Conservation (phyloP, 2,797 vertebrate species). For the Florisuga fusca region DNA sequence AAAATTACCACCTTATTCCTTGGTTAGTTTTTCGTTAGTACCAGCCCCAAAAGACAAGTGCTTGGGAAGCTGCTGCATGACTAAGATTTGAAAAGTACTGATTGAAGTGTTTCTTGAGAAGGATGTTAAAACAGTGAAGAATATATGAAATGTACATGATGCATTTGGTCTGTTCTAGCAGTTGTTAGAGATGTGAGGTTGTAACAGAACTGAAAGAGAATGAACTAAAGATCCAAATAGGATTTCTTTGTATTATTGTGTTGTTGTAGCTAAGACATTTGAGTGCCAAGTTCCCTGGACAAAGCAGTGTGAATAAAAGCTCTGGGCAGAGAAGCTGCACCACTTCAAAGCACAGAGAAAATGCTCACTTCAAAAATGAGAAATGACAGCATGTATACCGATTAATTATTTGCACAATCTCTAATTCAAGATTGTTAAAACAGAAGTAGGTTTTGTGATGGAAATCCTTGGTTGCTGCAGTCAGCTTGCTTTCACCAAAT, state of each 20-base stretch:
- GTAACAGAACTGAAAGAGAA: background rate
- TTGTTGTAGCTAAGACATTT: background rate
- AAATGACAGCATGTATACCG: background rate
- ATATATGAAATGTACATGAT: background rate
- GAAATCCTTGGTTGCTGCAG: background rate
- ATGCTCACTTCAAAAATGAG: background rate
- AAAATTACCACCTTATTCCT: background rate
- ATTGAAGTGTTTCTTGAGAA: background rate
- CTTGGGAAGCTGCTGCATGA: background rate
- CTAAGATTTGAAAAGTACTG: background rate
- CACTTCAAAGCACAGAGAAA: background rate
- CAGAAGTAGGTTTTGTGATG: background rate
- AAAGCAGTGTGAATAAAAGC: background rate
- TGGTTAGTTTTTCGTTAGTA: background rate
- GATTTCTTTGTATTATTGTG: background rate
- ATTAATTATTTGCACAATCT: background rate
- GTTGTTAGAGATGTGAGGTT: background rate
- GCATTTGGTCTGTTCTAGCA: background rate
- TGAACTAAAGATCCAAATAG: background rate
- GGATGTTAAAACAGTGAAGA: background rate
- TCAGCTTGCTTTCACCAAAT: background rate
- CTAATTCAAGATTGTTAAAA: background rate
- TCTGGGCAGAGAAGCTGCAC: background rate
- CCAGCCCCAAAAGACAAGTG: background rate
- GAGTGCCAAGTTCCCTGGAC: background rate